Conservation (phyloP, 2,113 vertebrate species). For the Deroptyus accipitrinus region DNA sequence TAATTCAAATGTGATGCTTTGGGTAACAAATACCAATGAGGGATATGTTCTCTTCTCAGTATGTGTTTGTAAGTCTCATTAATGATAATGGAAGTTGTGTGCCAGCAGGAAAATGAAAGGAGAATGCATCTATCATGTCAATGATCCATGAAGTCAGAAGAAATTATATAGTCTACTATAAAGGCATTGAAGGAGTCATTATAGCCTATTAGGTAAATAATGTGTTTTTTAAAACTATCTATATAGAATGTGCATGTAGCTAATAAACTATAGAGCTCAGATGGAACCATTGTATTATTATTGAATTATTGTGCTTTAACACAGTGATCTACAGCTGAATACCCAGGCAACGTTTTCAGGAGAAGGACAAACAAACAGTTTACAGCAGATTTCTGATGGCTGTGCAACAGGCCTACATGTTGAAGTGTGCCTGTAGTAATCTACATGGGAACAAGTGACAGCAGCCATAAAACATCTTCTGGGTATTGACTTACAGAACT, state of each 20-base stretch:
- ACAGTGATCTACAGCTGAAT: not conserved
- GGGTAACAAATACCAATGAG: slow-evolving; percentile 32
- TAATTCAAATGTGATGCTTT: slow-evolving; percentile 37
- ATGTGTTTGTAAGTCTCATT: slow-evolving; percentile 57
- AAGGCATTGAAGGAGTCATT: slow-evolving; percentile 38
- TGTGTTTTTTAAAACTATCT: slow-evolving; percentile 35
- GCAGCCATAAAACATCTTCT: not conserved
- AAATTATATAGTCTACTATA: slow-evolving; percentile 54
- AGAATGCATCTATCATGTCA: slow-evolving; percentile 50
- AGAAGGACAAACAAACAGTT: not conserved
- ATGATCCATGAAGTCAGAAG: slow-evolving; percentile 65
- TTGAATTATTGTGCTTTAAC: not conserved
- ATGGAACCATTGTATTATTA: not conserved
- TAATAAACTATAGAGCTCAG: slow-evolving; percentile 19
- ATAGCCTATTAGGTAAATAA: slow-evolving; percentile 64
- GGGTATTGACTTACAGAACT: not conserved
- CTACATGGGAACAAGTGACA: not conserved
- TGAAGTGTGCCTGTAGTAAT: not conserved
- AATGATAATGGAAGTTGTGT: slow-evolving; percentile 62
- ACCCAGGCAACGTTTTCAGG: not conserved
- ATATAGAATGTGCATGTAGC: slow-evolving; percentile 15
- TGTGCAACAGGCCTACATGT: fast-evolving
- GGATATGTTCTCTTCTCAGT: slow-evolving; percentile 43
- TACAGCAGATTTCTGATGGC: not conserved
- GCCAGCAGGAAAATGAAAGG: slow-evolving; percentile 45